Evolutionary conservation across 1,140 invertebrate species (phyloP).

Genomic region (Dolichoris vasculosae): DNA sequence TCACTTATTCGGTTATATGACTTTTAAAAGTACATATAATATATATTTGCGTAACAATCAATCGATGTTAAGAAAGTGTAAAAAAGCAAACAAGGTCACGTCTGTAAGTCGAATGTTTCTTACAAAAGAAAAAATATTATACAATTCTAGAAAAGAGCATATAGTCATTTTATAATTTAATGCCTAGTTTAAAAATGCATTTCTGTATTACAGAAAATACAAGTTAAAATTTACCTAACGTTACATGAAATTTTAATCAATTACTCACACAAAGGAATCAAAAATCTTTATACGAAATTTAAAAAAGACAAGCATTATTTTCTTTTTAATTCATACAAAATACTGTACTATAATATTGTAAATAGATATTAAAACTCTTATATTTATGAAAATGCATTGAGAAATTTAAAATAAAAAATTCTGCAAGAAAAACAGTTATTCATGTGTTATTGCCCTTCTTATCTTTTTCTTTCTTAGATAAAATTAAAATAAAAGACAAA

Average conservation of each 20-base stretch:
- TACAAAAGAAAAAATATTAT: conserved; percentile 36
- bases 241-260: not conserved
- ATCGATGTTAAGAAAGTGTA: conserved; percentile 50
- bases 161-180: conserved; percentile 45
- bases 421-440: conserved; percentile 32
- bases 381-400: conserved; percentile 37
- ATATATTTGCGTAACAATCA: conserved; percentile 51
- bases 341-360: conserved; percentile 44
- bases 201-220: conserved; percentile 17
- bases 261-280: not conserved
- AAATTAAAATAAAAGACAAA: not conserved
- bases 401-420: conserved; percentile 49
- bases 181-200: conserved; percentile 22
- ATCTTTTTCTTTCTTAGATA: conserved; percentile 28
- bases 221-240: not conserved
- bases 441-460: conserved; percentile 48
- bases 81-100: conserved; percentile 6
- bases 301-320: not conserved
- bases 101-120: conserved; percentile 30
- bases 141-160: conserved; percentile 39
- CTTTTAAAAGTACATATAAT: conserved; percentile 43
- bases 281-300: not conserved
- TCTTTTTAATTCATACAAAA: conserved; percentile 40
- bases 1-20: conserved; percentile 25
- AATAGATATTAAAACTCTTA: conserved; percentile 37